Evolutionary conservation across 2,888 invertebrate species (phyloP).

Genomic region (Andrena dorsata): DNA sequence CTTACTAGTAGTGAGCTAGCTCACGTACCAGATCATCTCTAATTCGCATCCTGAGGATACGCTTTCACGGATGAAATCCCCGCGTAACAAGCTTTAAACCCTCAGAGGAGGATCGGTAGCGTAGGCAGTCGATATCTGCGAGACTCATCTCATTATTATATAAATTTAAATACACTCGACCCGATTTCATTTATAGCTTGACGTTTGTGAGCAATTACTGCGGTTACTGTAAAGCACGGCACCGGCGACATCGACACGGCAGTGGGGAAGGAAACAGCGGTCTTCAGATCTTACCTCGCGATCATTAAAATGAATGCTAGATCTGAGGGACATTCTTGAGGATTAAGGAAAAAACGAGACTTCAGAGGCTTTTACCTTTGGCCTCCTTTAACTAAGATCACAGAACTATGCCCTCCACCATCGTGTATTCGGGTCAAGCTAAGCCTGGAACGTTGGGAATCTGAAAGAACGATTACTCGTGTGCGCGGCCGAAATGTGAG

Average conservation of each 20-base stretch:
- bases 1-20: too few relatives aligned
- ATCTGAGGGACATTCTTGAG: slow-evolving; percentile 19
- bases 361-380: slow-evolving; percentile 18
- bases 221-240: slow-evolving; percentile 15
- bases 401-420: slow-evolving; percentile 13
- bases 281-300: slow-evolving; percentile 12
- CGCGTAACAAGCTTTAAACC: too few relatives aligned
- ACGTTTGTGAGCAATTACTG: slow-evolving; percentile 20
- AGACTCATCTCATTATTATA: not conserved
- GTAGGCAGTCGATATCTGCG: not conserved
- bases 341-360: slow-evolving; percentile 6
- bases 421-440: slow-evolving; percentile 30
- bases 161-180: slow-evolving; percentile 18
- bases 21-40: too few relatives aligned
- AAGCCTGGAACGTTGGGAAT: slow-evolving; percentile 9
- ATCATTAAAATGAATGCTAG: slow-evolving; percentile 26
- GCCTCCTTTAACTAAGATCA: slow-evolving; percentile 24
- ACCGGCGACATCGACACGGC: not conserved
- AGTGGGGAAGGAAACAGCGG: not conserved
- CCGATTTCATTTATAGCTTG: slow-evolving; percentile 10
- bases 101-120: too few relatives aligned
- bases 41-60: too few relatives aligned
- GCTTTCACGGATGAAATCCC: too few relatives aligned
- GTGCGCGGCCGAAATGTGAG: slow-evolving; percentile 16
- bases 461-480: slow-evolving; percentile 39